These are phyloP conservation scores for Gila orcuttii DNA, from an alignment of 2,113 vertebrate genomes.

Conservation along the genomic window DNA sequence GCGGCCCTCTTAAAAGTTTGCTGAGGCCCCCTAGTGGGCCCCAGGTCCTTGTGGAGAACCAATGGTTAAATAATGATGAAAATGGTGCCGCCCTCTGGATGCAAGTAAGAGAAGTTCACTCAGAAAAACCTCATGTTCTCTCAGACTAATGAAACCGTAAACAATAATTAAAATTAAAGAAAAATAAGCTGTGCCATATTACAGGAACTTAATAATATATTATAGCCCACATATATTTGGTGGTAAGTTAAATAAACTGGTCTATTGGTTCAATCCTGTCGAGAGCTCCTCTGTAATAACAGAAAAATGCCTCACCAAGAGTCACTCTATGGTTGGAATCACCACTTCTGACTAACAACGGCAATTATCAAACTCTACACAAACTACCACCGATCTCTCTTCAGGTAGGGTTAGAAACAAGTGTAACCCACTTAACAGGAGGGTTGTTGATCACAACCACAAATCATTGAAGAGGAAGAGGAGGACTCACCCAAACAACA, in stretches of 20 bases:
- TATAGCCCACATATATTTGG: slow-evolving; percentile 11
- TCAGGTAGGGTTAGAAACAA: slow-evolving; percentile 85
- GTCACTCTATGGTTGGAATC: slow-evolving; percentile 85
- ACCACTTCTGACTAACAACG: slow-evolving; percentile 87
- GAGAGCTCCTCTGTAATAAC: slow-evolving; percentile 73
- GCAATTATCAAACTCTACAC: slow-evolving; percentile 90
- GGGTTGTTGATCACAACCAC: slow-evolving; percentile 87
- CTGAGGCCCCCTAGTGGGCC: neutral
- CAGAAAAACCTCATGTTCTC: neutral
- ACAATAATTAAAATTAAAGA: neutral
- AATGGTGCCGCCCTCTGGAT: neutral
- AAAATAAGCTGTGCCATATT: neutral
- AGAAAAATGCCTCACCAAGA: slow-evolving; percentile 84
- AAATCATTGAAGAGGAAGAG: slow-evolving; percentile 85
- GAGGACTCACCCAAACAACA: slow-evolving; percentile 84
- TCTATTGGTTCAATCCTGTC: slow-evolving; percentile 31
- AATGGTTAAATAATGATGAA: neutral
- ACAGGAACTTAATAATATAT: neutral
- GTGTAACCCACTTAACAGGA: slow-evolving; percentile 92
- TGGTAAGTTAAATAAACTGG: slow-evolving; percentile 24
- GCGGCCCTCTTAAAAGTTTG: neutral
- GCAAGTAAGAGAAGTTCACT: neutral
- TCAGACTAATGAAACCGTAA: neutral
- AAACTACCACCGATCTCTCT: slow-evolving; percentile 72
- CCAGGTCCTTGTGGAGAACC: neutral